A percentile compares a stretch with the other conserved stretches of the same genome.
These are phyloP conservation scores for Apamea anceps DNA, from an alignment of 2,888 invertebrate species.

Conservation along the genomic window DNA sequence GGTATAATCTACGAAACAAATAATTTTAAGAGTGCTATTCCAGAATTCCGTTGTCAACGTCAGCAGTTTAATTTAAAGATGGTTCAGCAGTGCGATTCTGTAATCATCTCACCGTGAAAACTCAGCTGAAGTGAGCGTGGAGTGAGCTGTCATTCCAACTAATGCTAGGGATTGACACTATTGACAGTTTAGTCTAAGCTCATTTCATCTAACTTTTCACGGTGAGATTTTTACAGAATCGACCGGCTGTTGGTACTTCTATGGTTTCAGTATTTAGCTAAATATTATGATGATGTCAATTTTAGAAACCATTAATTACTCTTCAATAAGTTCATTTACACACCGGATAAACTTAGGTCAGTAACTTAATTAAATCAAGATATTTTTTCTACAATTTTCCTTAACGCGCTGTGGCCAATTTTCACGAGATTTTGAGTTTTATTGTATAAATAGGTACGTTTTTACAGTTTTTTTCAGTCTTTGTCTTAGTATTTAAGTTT, in stretches of 20 bases:
- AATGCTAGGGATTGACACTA: no score
- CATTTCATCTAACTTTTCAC: no score
- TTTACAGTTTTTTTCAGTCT: not conserved
- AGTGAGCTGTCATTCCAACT: no score
- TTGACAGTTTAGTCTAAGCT: no score
- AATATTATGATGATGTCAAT: not conserved
- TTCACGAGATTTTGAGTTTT: not conserved
- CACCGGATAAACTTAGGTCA: accelerated
- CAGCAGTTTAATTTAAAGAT: not conserved
- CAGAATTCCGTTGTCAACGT: not conserved
- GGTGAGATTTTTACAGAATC: no score
- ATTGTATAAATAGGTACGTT: not conserved
- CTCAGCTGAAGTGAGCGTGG: no score
- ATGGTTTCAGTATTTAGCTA: not conserved
- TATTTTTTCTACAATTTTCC: not conserved
- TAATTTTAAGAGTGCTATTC: not conserved
- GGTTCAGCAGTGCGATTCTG: no score
- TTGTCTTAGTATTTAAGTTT: not conserved
- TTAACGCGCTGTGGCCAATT: not conserved
- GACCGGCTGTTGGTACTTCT: not conserved
- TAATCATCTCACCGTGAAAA: no score
- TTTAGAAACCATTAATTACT: not conserved
- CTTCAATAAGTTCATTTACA: not conserved
- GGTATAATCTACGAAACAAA: not conserved
- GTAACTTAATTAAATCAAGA: not conserved